Percentiles rank a stretch among this genome's conserved stretches.
Conservation (phyloP, 1,140 invertebrate species). For the Galendromus occidentalis region DNA sequence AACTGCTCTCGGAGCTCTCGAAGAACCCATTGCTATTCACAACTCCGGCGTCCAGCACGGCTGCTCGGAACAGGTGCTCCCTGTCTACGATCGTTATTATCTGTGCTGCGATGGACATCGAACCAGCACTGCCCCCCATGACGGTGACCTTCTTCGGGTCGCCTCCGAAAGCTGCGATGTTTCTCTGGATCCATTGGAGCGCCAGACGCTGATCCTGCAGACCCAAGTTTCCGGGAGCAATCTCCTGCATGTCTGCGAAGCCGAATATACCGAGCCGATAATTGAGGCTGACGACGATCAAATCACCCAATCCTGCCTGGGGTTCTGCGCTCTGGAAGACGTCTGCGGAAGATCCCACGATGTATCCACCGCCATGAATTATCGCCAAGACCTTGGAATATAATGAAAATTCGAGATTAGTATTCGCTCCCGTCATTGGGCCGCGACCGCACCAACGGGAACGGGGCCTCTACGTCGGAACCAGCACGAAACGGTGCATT, state of each 20-base stretch:
- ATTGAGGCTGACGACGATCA: constrained; percentile 86
- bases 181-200: constrained; percentile 28
- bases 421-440: too few species aligned
- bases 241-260: constrained; percentile 13
- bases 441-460: too few species aligned
- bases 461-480: too few species aligned
- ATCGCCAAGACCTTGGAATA: neutral
- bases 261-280: constrained; percentile 86
- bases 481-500: too few species aligned
- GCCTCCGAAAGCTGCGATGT: constrained; percentile 28
- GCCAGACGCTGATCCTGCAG: constrained; percentile 29
- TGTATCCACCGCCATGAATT: neutral
- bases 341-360: neutral
- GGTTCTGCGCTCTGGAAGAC: neutral
- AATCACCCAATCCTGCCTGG: constrained; percentile 69
- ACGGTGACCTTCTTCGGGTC: constrained; percentile 29
- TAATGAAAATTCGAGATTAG: too few species aligned
- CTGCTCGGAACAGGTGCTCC: neutral
- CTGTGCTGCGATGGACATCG: neutral
- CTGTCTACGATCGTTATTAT: neutral
- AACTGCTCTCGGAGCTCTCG: neutral
- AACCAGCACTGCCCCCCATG: constrained; percentile 20
- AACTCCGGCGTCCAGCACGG: neutral
- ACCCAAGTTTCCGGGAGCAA: constrained; percentile 30
- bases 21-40: neutral